phyloP scores from a whole-genome alignment of 64 coral and sea anemone species.

The Montipora sp. region DNA sequence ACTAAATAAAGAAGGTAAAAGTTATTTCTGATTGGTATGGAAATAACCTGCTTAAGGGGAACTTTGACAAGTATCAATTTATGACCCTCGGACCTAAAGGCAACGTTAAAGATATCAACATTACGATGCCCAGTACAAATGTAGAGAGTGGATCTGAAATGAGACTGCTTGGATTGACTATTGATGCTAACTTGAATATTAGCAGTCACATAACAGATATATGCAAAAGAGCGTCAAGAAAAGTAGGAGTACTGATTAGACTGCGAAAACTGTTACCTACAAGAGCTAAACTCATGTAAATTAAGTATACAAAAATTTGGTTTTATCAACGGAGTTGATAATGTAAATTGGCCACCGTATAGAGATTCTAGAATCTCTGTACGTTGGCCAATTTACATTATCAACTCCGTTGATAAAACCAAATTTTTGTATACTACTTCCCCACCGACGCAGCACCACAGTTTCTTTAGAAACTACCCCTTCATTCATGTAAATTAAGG shows the following conservation, averaged over 20 bases:
- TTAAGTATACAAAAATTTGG: too few species aligned
- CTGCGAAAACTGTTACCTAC: constrained; percentile 28
- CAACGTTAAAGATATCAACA: not conserved
- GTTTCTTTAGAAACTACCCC: too few species aligned
- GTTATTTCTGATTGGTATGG: not conserved
- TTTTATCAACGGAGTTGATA: too few species aligned
- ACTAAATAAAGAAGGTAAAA: constrained; percentile 31
- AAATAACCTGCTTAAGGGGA: not conserved
- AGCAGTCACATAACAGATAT: constrained; percentile 1
- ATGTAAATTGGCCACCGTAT: too few species aligned
- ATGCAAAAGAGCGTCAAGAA: constrained; percentile 20
- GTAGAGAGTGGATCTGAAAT: not conserved
- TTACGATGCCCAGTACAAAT: constrained; percentile 8
- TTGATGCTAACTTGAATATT: constrained; percentile 48
- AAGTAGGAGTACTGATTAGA: constrained; percentile 40
- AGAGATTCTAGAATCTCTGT: too few species aligned
- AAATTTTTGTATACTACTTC: too few species aligned
- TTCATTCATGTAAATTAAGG: too few species aligned
- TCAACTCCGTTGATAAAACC: too few species aligned
- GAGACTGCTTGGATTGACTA: constrained; percentile 24
- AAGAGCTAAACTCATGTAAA: not conserved
- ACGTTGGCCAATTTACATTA: too few species aligned
- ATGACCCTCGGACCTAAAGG: not conserved
- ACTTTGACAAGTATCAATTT: constrained; percentile 16
- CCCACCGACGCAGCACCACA: too few species aligned